Conservation (phyloP, 2,888 invertebrate species). For the Cetonia aurata region DNA sequence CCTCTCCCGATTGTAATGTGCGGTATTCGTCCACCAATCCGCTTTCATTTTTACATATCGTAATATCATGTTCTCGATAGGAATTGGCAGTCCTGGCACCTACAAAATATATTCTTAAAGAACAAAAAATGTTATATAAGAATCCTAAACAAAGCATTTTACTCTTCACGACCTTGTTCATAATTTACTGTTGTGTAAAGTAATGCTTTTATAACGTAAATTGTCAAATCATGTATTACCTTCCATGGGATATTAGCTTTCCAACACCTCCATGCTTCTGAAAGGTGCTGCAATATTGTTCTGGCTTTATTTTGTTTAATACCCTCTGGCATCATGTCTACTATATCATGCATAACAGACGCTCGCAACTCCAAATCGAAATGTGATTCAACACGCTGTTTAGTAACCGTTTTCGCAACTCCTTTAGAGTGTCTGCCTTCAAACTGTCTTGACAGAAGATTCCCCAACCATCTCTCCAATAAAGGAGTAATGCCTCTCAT, state of each 20-base stretch:
- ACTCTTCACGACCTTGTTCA: no score
- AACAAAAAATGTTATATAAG: neutral
- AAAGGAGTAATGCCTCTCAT: slow-evolving; percentile 99
- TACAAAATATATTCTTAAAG: slow-evolving; percentile 56
- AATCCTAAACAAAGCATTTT: no score
- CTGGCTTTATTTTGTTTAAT: slow-evolving; percentile 99
- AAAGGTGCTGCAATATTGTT: slow-evolving; percentile 98
- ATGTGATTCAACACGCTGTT: slow-evolving; percentile 99
- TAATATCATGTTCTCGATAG: slow-evolving; percentile 99
- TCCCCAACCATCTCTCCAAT: slow-evolving; percentile 98
- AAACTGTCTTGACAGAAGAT: slow-evolving; percentile 97
- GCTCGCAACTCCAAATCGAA: slow-evolving; percentile 98
- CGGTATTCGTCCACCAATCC: slow-evolving; percentile 99
- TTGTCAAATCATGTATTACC: slow-evolving; percentile 68
- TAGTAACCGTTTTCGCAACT: slow-evolving; percentile 99
- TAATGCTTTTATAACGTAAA: no score
- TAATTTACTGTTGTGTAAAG: no score
- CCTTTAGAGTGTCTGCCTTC: slow-evolving; percentile 99
- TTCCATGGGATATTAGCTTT: slow-evolving; percentile 99
- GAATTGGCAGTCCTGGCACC: slow-evolving; percentile 98
- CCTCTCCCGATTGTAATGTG: slow-evolving; percentile 98
- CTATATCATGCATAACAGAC: slow-evolving; percentile 97
- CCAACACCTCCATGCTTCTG: slow-evolving; percentile 99
- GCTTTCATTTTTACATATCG: slow-evolving; percentile 99
- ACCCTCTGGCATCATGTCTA: slow-evolving; percentile 99